Evolutionary conservation across 2,113 vertebrate species (phyloP).

Genomic region (Saiga tatarica): DNA sequence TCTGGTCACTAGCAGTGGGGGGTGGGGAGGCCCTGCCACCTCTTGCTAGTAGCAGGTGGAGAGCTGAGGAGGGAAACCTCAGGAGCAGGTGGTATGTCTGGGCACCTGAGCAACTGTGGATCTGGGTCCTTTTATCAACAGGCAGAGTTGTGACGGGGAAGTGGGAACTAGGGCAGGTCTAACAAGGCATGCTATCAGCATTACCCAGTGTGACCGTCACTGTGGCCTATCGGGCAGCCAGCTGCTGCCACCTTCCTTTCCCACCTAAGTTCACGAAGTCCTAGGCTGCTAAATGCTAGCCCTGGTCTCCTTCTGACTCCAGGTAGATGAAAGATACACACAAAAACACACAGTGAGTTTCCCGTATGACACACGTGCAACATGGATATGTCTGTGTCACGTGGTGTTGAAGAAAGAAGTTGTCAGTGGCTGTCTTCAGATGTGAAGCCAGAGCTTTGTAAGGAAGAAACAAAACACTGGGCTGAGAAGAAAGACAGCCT

Average conservation of each 20-base stretch:
- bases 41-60: not conserved
- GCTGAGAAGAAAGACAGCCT: not conserved
- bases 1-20: not conserved
- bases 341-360: not conserved
- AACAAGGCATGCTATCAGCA: not conserved
- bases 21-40: not conserved
- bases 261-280: not conserved
- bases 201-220: not conserved
- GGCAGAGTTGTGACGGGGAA: not conserved
- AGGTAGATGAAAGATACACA: not conserved
- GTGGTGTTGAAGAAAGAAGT: not conserved
- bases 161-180: not conserved
- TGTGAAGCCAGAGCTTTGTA: not conserved
- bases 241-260: too few species aligned
- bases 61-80: not conserved
- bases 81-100: not conserved
- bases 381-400: not conserved
- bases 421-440: not conserved
- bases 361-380: fast-evolving
- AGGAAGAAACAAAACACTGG: not conserved
- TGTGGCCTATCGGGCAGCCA: not conserved
- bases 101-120: not conserved
- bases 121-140: not conserved
- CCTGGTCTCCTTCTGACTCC: not conserved
- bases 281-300: too few species aligned